phyloP scores from a whole-genome alignment of 2,113 vertebrate species.

The Calonectris borealis region DNA sequence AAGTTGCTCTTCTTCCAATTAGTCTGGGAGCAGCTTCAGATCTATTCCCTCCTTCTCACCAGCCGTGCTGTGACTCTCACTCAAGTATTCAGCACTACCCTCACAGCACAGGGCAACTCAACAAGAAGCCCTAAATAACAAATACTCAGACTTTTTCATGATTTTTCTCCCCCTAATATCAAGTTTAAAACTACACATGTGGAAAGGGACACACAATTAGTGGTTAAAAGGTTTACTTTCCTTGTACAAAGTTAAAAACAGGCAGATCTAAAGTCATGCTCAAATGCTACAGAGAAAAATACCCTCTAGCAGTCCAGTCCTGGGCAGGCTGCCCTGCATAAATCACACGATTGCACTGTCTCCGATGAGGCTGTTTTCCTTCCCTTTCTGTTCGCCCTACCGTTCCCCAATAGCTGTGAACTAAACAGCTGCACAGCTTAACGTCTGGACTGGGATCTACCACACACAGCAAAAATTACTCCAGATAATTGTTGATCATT shows the following conservation, averaged over 20 bases:
- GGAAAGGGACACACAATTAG: neutral
- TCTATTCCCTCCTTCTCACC: neutral
- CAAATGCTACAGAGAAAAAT: neutral
- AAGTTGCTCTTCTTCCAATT: neutral
- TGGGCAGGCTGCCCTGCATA: conserved; percentile 33
- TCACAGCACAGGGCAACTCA: neutral
- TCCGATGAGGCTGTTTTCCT: neutral
- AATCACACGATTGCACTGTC: conserved; percentile 3
- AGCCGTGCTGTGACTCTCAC: neutral
- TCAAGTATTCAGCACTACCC: neutral
- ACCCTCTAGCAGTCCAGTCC: neutral
- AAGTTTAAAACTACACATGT: neutral
- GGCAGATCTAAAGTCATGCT: neutral
- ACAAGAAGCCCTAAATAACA: neutral
- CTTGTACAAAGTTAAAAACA: neutral
- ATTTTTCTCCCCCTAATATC: neutral
- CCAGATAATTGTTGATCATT: neutral
- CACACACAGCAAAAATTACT: neutral
- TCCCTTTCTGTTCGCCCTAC: neutral
- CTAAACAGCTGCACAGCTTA: neutral
- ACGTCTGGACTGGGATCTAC: neutral
- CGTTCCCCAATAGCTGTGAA: neutral
- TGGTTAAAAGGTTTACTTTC: neutral
- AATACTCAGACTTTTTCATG: fast-evolving
- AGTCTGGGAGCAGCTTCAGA: neutral